Base-by-base conservation (phyloP, 2,888 invertebrate genomes). In the Phengaris arion region DNA sequence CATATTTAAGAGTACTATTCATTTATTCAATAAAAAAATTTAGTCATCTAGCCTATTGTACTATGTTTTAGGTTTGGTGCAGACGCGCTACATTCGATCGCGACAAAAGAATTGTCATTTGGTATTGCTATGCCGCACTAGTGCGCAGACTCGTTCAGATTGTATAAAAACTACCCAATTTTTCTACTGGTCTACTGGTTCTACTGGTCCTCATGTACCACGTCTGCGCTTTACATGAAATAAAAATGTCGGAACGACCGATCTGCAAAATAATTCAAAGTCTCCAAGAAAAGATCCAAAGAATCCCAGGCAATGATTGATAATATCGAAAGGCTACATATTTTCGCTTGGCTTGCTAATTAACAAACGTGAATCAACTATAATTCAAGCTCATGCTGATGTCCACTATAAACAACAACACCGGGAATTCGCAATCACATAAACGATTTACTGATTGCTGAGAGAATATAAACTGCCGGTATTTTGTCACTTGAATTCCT, bases 401-500 rank as follows among this genome's bases (percentile, higher is more conserved):
- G 57, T 57, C 57, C 10, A 64, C 35, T 22, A 64, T 22, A 22
- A 22, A 57, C 57, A 22, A 15, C 57, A 22, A 64, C 35, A 4
- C 64, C 1, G 12, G 64, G 64, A 64, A 64, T 64, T 45, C 35
- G 35, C 64, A 64, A 45, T 12, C 35, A 12, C 12, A 35, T 12
- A 52, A 45, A 64, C 64, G 12, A 64, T 45, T 45, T 7, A 45
- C 64, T 13, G 35, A 35, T 35, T 35, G 64, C 6, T 45, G 64
- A 13, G 64, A 70, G 22, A 72, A 70, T 70, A 22, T 22, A 52
- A 48, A 13, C 12, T 52, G 54, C 22, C 35, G 35, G 54, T 35
- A 72, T 52, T 72, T 54, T 52, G 72, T 72, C 72, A 22, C 75
- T 55, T 22, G 70, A 12, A 57, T 57, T 70, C 69, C 57, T 57